Conservation (phyloP, 2,797 vertebrate genomes). For the Bradypus variegatus region DNA sequence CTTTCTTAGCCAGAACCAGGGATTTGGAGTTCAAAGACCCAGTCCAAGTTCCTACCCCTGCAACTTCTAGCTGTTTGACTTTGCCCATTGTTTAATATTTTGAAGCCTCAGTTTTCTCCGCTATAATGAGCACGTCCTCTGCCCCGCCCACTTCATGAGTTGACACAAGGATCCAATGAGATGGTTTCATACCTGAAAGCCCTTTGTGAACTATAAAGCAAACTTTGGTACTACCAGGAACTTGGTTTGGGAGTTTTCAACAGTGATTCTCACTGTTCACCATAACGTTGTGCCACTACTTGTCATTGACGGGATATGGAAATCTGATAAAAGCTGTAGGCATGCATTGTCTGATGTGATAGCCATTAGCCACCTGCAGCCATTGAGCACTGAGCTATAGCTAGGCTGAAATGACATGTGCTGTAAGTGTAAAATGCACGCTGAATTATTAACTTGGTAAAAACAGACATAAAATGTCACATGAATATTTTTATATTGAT, state of each 20-base stretch:
- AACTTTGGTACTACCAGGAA: not conserved
- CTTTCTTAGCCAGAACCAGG: not conserved
- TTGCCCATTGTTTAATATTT: not conserved
- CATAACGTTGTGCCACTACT: not conserved
- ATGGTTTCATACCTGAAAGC: not conserved
- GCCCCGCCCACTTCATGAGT: no score
- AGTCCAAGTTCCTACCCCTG: not conserved
- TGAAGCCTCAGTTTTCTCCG: not conserved
- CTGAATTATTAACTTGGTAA: not conserved
- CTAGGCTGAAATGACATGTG: not conserved
- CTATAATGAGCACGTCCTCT: not conserved
- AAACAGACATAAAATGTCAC: not conserved
- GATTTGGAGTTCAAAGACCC: not conserved
- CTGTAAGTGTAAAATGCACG: not conserved
- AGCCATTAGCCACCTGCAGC: not conserved
- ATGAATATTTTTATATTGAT: not conserved
- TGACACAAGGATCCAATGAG: not conserved
- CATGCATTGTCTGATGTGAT: rapidly evolving
- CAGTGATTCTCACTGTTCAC: not conserved
- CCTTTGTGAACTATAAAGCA: not conserved
- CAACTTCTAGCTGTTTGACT: not conserved
- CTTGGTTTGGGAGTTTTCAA: not conserved
- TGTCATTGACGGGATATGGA: not conserved
- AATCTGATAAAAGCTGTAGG: not conserved
- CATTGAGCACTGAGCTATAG: no score